Conservation (phyloP, 2,888 invertebrate genomes). For the Sphaerophoria taeniata region DNA sequence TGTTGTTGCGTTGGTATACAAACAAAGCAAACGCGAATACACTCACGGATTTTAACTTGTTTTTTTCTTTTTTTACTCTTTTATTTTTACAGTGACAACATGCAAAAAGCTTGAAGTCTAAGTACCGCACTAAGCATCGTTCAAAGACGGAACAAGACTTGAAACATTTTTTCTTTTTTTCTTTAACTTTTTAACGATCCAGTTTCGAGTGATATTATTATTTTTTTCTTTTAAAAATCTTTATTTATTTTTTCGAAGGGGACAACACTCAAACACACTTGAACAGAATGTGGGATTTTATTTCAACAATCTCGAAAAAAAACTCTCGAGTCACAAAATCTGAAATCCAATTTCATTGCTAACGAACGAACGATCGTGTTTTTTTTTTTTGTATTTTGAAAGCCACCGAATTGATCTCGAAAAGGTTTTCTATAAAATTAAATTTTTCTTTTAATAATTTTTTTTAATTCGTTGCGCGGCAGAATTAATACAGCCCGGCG, state of each 20-base stretch:
- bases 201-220: conserved; percentile 71
- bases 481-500: conserved; percentile 75
- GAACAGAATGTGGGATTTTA: conserved; percentile 45
- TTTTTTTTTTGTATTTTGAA: not conserved
- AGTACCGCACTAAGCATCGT: conserved; percentile 53
- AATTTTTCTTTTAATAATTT: conserved; percentile 11
- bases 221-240: conserved; percentile 15
- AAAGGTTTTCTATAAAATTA: conserved; percentile 22
- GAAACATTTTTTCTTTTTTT: conserved; percentile 4
- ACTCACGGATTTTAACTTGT: conserved; percentile 45
- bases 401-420: conserved; percentile 39
- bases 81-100: conserved; percentile 23
- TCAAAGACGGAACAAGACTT: conserved; percentile 27
- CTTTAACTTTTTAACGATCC: conserved; percentile 65
- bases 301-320: conserved; percentile 43
- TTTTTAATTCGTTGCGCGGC: conserved; percentile 55
- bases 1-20: conserved; percentile 11
- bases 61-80: conserved; percentile 1
- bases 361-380: conserved; percentile 62
- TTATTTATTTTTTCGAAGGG: conserved; percentile 34
- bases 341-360: conserved; percentile 31
- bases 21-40: conserved; percentile 9
- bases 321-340: not conserved
- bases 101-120: conserved; percentile 63
- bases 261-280: conserved; percentile 35